These are phyloP conservation scores for Coptotermes formosanus DNA, from an alignment of 1,140 invertebrate genomes.

Conservation along the genomic window DNA sequence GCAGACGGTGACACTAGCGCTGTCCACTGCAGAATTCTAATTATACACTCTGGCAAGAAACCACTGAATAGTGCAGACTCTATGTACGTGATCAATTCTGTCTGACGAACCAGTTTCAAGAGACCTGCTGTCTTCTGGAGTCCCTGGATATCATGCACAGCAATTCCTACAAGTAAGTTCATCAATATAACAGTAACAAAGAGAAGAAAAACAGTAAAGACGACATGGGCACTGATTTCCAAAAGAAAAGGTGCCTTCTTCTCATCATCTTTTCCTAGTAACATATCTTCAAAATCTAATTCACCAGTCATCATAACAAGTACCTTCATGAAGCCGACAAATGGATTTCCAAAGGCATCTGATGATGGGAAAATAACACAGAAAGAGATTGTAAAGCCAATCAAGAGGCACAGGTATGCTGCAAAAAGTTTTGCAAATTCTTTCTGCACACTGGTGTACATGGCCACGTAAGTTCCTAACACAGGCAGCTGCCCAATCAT, in stretches of 20 bases:
- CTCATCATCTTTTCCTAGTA: constrained; percentile 62
- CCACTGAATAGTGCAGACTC: constrained; percentile 68
- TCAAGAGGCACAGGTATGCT: constrained; percentile 78
- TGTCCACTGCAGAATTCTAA: constrained; percentile 69
- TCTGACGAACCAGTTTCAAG: constrained; percentile 73
- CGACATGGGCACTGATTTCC: constrained; percentile 69
- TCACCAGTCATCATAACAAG: constrained; percentile 90
- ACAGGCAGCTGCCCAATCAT: constrained; percentile 83
- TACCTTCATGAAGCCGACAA: constrained; percentile 77
- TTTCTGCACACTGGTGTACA: constrained; percentile 81
- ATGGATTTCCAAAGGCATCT: constrained; percentile 73
- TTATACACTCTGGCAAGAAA: constrained; percentile 63
- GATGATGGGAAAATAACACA: constrained; percentile 81
- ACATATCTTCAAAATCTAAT: constrained; percentile 63
- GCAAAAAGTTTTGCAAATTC: constrained; percentile 81
- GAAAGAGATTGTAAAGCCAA: constrained; percentile 83
- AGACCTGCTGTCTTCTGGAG: constrained; percentile 73
- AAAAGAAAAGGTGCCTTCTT: constrained; percentile 59
- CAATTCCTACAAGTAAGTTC: constrained; percentile 77
- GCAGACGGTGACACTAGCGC: constrained; percentile 73
- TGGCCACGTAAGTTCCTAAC: constrained; percentile 83
- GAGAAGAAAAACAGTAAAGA: constrained; percentile 69
- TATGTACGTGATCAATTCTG: constrained; percentile 72
- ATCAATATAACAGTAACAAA: constrained; percentile 79
- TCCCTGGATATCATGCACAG: constrained; percentile 77